Evolutionary conservation across 1,140 invertebrate species (phyloP), one percentile per base, ranked within the genome.

Genomic region (Vanessa tameamea): DNA sequence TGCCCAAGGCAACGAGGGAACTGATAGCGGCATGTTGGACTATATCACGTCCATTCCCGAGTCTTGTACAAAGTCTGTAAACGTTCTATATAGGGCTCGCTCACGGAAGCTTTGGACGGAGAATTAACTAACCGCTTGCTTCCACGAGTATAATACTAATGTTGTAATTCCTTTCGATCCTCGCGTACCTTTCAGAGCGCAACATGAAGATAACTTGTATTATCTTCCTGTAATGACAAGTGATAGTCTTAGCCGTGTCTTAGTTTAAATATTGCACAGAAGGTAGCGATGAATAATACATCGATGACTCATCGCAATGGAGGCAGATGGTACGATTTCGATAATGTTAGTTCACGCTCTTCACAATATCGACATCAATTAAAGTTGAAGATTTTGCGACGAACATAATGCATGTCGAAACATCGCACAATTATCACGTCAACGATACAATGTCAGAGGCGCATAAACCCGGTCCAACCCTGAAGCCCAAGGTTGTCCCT

Each of bases 401-500:
- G 50, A 69, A 55, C 75, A 77, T 80, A 82, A 79, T 78, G 76
- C 77, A 82, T 89, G 85, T 87, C 82, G 83, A 84, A 87, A 89
- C 83, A 85, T 90, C 87, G 67, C 78, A 87, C 80, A 88, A 89
- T 89, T 89, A 88, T 82, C 82, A 73, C 82, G 81, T 89, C 84
- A 84, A 79, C 77, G 73, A 78, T 75, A 82, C 81, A 85, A 81
- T 86, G 82, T 86, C 83, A 86, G 81, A 87, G 86, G 79, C 74
- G 76, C 82, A 84, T 82, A 83, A 88, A 85, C 87, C 82, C 78
- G 81, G 80, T 79, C 65, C 83, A 86, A 82, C 86, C 83, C 85
- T 85, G 87, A 83, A 77, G 68, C 67, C 79, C 88, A 90, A 91
- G 88, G 90, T 86, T 89, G 87, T 82, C 88, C 90, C 89, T 91